These are phyloP conservation scores for Strigamia crassipes DNA, from an alignment of 2,888 invertebrate genomes.

Conservation along the genomic window DNA sequence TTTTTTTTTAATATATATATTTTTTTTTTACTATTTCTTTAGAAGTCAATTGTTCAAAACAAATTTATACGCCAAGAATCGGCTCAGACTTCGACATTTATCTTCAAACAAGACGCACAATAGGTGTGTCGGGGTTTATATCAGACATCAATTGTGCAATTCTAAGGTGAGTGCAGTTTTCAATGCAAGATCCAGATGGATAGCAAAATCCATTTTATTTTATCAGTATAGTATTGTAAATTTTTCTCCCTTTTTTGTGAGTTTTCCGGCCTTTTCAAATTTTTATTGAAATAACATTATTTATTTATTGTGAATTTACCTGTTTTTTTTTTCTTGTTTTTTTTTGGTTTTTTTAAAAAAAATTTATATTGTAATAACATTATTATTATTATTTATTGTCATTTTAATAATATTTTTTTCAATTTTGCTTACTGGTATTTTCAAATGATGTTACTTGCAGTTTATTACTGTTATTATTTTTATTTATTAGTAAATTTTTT, in stretches of 20 bases:
- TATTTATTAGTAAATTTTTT: no score
- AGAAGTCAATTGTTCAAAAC: background rate
- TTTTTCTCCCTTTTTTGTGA: background rate
- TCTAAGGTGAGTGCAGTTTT: slow-evolving; percentile 67
- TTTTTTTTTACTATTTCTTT: background rate
- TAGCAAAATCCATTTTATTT: no score
- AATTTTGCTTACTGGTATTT: no score
- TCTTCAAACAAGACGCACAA: background rate
- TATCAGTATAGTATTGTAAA: no score
- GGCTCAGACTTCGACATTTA: background rate
- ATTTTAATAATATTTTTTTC: no score
- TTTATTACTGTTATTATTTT: no score
- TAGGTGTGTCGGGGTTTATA: slow-evolving; percentile 72
- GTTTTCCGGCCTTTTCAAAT: background rate
- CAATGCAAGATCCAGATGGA: background rate
- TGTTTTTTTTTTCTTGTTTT: no score
- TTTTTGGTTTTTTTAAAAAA: no score
- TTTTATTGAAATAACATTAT: background rate
- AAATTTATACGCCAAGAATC: background rate
- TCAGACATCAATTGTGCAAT: slow-evolving; percentile 80
- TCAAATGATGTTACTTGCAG: no score
- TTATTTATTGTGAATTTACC: background rate
- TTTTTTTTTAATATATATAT: background rate
- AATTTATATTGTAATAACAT: background rate
- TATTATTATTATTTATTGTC: background rate